Evolutionary conservation across 2,888 invertebrate species (phyloP), one percentile per base, ranked within the genome.

Genomic region (Psylliodes chrysocephalus): DNA sequence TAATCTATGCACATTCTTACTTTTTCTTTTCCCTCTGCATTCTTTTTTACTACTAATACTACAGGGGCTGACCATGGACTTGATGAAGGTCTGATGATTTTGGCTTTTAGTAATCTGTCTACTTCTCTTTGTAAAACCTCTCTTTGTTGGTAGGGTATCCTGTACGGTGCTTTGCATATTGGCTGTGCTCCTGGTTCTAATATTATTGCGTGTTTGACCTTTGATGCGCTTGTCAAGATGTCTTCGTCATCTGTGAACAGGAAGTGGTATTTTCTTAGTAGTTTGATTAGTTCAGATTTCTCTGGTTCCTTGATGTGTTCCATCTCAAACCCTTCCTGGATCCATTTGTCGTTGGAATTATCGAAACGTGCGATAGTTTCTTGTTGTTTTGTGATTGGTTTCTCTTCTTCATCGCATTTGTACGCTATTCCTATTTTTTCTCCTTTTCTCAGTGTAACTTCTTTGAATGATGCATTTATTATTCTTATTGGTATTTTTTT

Each of bases 31-130:
- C 66, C 66, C 12, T 52, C 52, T 18, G 66, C 46, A n/a, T 46
- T 22, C 14, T n/a, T 52, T 33, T 66, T 62, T 0, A 62, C 53
- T n/a, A 66, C 59, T 30, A 66, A 22, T 6, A 64, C 64, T 4
- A 61, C 64, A 8, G 64, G 64, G 19, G 64, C 60, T 25, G 60
- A 61, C 56, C 59, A 66, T 30, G 65, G 65, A 19, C 65, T 62
- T 17, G 22, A 57, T 25, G 65, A 62, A 8, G 62, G 61, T 25
- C 59, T 25, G 14, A 62, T 62, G 19, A 61, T 33, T 33, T 38
- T 22, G 7, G 42, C 42, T 2, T 35, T 44, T n/a, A 64, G 18
- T 12, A 65, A 40, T 18, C 56, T 47, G 4, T 61, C 57, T 22
- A 65, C 53, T 52, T 61, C 61, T 19, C 42, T 33, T 40, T 62